Conservation (phyloP, 2,888 invertebrate genomes). For the Erynnis tages region DNA sequence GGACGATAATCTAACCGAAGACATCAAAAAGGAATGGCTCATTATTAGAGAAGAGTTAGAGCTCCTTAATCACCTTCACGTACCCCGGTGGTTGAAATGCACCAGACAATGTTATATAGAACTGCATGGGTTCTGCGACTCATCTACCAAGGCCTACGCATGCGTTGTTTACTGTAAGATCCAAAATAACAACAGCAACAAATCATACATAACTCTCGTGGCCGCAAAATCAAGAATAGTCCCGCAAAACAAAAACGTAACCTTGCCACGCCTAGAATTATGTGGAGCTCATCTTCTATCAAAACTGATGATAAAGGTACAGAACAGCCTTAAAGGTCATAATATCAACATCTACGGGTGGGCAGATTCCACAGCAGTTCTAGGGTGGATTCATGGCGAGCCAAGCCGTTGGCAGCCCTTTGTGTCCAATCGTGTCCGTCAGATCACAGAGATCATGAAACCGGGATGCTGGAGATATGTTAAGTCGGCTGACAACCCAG, state of each 20-base stretch:
- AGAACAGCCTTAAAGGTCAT: background rate
- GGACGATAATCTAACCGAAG: background rate
- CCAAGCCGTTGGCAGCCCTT: constrained; percentile 26
- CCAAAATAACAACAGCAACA: background rate
- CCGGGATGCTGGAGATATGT: constrained; percentile 33
- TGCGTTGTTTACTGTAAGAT: constrained; percentile 14
- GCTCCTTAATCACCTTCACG: background rate
- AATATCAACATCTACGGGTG: constrained; percentile 26
- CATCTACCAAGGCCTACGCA: constrained; percentile 5
- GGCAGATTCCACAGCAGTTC: constrained; percentile 31
- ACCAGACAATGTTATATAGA: background rate
- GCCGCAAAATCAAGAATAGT: constrained; percentile 31
- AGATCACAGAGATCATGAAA: constrained; percentile 30
- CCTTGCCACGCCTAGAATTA: constrained; percentile 29
- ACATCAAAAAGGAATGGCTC: constrained; percentile 21
- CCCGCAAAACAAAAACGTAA: constrained; percentile 27
- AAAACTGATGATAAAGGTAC: constrained; percentile 27
- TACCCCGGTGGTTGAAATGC: background rate
- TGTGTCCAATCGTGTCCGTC: constrained; percentile 26
- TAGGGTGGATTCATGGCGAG: constrained; percentile 32
- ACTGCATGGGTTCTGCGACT: constrained; percentile 7
- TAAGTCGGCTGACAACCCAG: constrained; percentile 32
- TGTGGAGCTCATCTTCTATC: constrained; percentile 29
- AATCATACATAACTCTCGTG: constrained; percentile 19
- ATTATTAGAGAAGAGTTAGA: constrained; percentile 3